Conservation (phyloP, 2,797 vertebrate species). For the Sebastes trivittatus region DNA sequence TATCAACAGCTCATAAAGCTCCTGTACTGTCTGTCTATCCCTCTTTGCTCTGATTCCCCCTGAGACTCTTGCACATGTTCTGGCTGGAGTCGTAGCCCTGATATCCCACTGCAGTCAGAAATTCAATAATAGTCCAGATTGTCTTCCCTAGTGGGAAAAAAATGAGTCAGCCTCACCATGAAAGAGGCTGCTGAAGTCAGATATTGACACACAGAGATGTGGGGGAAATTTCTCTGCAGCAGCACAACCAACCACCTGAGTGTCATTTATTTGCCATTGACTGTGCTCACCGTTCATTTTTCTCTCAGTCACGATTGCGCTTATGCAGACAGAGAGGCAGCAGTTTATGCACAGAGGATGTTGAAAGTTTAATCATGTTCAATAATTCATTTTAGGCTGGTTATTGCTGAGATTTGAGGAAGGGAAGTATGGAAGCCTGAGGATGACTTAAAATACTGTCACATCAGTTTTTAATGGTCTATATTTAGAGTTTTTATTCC, state of each 20-base stretch:
- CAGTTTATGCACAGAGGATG: neutral
- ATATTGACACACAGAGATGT: neutral
- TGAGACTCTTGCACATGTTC: conserved; percentile 32
- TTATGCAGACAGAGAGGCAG: neutral
- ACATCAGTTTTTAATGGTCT: neutral
- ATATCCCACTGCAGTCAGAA: conserved; percentile 25
- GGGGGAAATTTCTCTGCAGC: conserved; percentile 34
- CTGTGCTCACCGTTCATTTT: neutral
- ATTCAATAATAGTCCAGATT: conserved; percentile 4
- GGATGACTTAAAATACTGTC: neutral
- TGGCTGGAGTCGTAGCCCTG: conserved; percentile 5
- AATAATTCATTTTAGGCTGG: conserved; percentile 16
- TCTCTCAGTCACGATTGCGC: neutral
- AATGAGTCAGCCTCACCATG: neutral
- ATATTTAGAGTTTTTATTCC: neutral
- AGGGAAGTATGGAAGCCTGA: neutral
- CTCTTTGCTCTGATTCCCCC: conserved; percentile 16
- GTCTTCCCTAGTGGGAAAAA: neutral
- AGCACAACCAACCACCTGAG: neutral
- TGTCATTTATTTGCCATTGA: neutral
- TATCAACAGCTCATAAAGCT: conserved; percentile 1
- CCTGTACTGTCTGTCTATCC: neutral
- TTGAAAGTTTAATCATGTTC: conserved; percentile 33
- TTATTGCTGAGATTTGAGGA: neutral
- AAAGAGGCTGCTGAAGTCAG: conserved; percentile 8